A percentile compares a stretch with the other conserved stretches of the same genome.
Evolutionary conservation across 2,888 invertebrate genomes (phyloP).

Genomic region (Lasioglossum leucozonium): DNA sequence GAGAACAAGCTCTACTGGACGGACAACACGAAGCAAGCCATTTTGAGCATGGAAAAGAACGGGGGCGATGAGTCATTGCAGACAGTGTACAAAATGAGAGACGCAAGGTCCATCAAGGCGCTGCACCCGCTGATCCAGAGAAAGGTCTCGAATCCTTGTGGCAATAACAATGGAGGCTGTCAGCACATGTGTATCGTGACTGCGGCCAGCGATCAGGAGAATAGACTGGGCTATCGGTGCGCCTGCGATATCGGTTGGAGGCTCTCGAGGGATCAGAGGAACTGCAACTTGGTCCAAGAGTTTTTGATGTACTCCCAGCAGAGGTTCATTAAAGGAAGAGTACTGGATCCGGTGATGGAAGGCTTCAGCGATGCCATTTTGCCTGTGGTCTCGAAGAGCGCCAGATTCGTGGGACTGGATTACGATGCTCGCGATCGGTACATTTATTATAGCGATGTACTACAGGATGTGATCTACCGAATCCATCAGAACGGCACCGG

Average conservation of each 20-base stretch:
- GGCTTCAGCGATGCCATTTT: conserved; percentile 98
- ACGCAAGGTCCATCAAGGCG: conserved; percentile 93
- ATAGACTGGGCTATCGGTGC: conserved; percentile 93
- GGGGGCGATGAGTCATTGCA: conserved; percentile 92
- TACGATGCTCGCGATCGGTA: conserved; percentile 95
- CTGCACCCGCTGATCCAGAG: conserved; percentile 92
- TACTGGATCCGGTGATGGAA: conserved; percentile 93
- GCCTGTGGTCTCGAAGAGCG: conserved; percentile 95
- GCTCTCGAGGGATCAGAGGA: conserved; percentile 90
- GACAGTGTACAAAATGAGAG: conserved; percentile 92
- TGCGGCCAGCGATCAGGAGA: conserved; percentile 87
- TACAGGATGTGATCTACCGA: conserved; percentile 96
- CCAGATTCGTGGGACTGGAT: conserved; percentile 97
- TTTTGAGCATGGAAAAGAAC: conserved; percentile 94
- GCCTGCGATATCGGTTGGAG: conserved; percentile 96
- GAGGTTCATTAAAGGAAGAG: conserved; percentile 97
- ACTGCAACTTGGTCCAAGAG: conserved; percentile 93
- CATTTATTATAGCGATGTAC: conserved; percentile 98
- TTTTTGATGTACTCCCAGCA: conserved; percentile 98
- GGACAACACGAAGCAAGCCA: conserved; percentile 94
- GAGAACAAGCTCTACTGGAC: conserved; percentile 96
- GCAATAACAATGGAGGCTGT: conserved; percentile 94
- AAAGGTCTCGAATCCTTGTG: conserved; percentile 91
- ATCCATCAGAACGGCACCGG: conserved; percentile 92
- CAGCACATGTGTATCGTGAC: conserved; percentile 98